phyloP scores from a whole-genome alignment of 2,888 invertebrate species.

The Pteria penguin region DNA sequence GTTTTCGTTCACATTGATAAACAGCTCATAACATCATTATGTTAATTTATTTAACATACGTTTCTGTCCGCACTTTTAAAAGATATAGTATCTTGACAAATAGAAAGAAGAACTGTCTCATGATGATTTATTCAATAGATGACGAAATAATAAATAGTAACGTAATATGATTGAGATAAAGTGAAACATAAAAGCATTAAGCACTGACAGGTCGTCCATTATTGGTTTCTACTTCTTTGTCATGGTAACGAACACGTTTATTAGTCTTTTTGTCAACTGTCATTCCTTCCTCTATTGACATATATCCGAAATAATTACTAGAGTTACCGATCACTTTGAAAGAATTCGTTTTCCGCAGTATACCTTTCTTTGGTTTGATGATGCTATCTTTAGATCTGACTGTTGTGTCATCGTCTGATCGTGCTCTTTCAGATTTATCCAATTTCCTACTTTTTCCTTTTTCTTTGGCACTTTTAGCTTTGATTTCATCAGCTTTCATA shows the following conservation, averaged over 20 bases:
- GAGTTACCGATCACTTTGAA: conserved; percentile 41
- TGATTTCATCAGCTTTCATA: not conserved
- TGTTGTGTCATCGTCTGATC: not conserved
- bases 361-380: conserved; percentile 22
- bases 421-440: no score
- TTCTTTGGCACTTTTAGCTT: not conserved
- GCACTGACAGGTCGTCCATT: conserved; percentile 13
- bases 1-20: no score
- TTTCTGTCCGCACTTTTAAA: no score
- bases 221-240: not conserved
- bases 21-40: no score
- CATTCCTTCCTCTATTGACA: conserved; percentile 26
- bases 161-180: no score
- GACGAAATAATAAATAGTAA: no score
- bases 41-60: no score
- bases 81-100: no score
- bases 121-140: no score
- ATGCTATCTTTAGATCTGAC: not conserved
- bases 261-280: conserved; percentile 13
- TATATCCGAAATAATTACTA: conserved; percentile 35
- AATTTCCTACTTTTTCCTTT: not conserved
- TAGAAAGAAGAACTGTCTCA: no score
- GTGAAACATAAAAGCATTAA: no score
- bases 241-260: conserved; percentile 12
- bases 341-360: conserved; percentile 36